Evolutionary conservation across 2,888 invertebrate genomes (phyloP).

Genomic region (Epinotia nisella): DNA sequence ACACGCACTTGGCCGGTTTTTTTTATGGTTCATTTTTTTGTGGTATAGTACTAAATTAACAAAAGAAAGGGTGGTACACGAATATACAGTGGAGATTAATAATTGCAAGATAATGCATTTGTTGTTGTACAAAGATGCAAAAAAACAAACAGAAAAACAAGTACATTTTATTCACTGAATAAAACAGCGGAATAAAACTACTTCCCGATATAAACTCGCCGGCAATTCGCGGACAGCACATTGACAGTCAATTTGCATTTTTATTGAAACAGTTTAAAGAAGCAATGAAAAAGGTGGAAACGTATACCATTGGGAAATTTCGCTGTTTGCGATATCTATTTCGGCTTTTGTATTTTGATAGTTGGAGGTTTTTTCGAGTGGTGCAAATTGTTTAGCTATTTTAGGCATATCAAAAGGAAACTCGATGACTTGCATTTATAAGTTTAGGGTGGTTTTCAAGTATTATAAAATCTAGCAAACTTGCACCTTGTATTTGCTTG

Average conservation of each 20-base stretch:
- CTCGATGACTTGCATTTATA: neutral
- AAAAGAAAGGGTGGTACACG: no score
- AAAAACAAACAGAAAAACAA: constrained; percentile 34
- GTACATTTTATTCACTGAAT: constrained; percentile 38
- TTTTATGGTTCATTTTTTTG: no score
- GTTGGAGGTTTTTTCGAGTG: neutral
- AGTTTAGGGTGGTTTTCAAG: neutral
- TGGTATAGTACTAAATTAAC: no score
- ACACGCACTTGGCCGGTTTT: no score
- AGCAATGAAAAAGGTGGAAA: constrained; percentile 63
- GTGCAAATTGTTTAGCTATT: constrained; percentile 11
- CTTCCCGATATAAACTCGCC: constrained; percentile 67
- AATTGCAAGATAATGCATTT: no score
- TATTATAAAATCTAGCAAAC: no score
- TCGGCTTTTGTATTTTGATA: constrained; percentile 35
- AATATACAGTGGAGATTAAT: no score
- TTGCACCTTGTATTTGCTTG: no score
- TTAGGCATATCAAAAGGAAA: neutral
- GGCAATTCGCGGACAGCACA: constrained; percentile 66
- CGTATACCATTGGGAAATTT: constrained; percentile 44
- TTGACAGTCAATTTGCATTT: constrained; percentile 77
- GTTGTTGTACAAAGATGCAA: neutral
- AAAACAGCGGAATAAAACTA: constrained; percentile 60
- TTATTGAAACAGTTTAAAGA: constrained; percentile 79
- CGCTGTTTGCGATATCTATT: constrained; percentile 33